Evolutionary conservation across 2,797 vertebrate genomes (phyloP), one percentile per base, ranked within the genome.

Genomic region (Pempheris klunzingeri): DNA sequence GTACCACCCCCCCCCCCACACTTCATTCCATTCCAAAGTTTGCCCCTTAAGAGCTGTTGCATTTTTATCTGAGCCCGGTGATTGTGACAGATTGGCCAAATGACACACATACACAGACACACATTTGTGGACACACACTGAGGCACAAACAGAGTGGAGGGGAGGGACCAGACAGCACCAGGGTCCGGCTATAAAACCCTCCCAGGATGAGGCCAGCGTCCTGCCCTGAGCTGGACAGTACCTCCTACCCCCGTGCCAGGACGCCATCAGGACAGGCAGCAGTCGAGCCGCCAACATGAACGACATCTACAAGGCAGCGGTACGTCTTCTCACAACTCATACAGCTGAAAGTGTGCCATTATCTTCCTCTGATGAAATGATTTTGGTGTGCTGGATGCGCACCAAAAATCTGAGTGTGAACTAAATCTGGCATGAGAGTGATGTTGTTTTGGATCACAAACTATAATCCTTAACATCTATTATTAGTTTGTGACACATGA

Each of bases 261-360:
- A 92, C 89, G 41, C 74, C 62, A 55, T 72, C 81, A 74, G 82
- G 80, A 91, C 92, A 81, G 86, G 89, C 80, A 89, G 87, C 88
- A 74, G 82, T 86, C 84, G 28, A 92, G 78, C 83, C 76, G 77
- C 84, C 91, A 90, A 82, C 85, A 96, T 96, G 95, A 95, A 95
- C 82, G 95, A 96, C 90, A 96, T 96, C 92, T 96, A 96, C 93
- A 96, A 96, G 89, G 95, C 95, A 87, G 95, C 94, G 94, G 95
- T 96, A 93, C 65, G 94, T 92, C 71, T 44, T 59, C 71, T 61
- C 34, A 17, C 44, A n/a, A 18, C 58, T 71, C 73, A 68, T 38
- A 49, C 32, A 63, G 47, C 53, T 54, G 30, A 50, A 41, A 61
- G 26, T 50, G 62, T 74, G 78, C 36, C 15, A n/a, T 71, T 47